Evolutionary conservation across 2,113 vertebrate genomes (phyloP), one percentile per base, ranked within the genome.

Genomic region (Colaptes auratus): DNA sequence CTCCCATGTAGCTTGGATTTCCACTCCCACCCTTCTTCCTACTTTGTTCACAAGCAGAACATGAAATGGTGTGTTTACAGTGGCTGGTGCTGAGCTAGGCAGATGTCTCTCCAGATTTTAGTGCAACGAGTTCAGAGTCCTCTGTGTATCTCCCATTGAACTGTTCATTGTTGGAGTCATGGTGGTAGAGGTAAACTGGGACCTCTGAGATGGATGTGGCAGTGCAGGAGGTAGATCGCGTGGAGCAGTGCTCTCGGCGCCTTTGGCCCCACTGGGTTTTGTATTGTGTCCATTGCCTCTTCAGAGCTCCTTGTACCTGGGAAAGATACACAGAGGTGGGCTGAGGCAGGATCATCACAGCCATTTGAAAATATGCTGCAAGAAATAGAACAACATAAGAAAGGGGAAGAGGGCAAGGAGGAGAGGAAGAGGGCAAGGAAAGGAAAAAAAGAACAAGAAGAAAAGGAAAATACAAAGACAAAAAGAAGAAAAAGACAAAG

Each of bases 241-340:
- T 98, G 24, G 98, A 98, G 35, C 98, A 98, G 96, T 98, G 98
- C 21, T 98, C 98, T 8, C 98, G 98, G 33, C 98, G 97, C 31
- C 98, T 97, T 92, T 99, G 99, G 33, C 98, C 98, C 98, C 98
- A 99, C 77, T 99, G 98, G 12, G 97, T 98, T 93, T 99, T 99
- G 44, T 98, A 98, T 96, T 99, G 98, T 21, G 98, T 96, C 99
- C 99, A 99, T 7, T 99, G 99, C 70, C 99, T 98, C 97, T 98
- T 99, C 86, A 99, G 84, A 35, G 98, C 98, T 6, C 97, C 98
- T 78, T 99, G 99, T 4, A 99, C 98, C 99, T 99, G 95, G 23
- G 2, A n/a, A 78, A 27, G 60, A 73, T 25, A 70, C 23, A 53
- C 46, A 52, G 1, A 20, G 52, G 1, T 9, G 52, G 11, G 7